Percentiles rank a stretch among this genome's conserved stretches.
These are phyloP conservation scores for Dugesia japonica DNA, from an alignment of 2,888 invertebrate genomes.

Conservation along the genomic window DNA sequence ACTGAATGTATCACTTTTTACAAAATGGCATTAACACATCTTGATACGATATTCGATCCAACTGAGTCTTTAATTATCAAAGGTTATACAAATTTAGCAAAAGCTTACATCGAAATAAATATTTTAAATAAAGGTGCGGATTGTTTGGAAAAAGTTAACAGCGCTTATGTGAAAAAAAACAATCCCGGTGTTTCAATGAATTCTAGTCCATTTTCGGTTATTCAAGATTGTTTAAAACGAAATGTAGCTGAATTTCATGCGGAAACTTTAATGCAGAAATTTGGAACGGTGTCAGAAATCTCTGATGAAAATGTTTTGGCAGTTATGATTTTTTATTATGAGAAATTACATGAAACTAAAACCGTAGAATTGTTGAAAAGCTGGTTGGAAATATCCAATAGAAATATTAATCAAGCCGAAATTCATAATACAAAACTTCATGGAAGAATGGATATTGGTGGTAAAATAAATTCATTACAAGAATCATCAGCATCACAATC, in stretches of 20 bases:
- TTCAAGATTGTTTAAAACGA: slow-evolving; percentile 1
- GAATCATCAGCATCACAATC: background rate
- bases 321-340: background rate
- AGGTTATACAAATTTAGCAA: background rate
- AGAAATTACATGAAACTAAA: background rate
- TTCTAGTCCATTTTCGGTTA: background rate
- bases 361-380: background rate
- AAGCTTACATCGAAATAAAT: background rate
- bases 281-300: background rate
- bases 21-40: background rate
- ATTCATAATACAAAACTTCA: background rate
- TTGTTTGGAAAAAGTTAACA: background rate
- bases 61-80: background rate
- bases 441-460: background rate
- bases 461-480: background rate
- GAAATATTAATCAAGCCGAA: background rate
- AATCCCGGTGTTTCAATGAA: background rate
- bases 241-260: background rate
- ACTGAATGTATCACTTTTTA: background rate
- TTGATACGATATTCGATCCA: background rate
- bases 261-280: background rate
- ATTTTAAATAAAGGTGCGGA: background rate
- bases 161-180: background rate
- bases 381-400: background rate
- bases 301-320: background rate